phyloP scores from a whole-genome alignment of 2,113 vertebrate species.

The Meleagris gallopavo region DNA sequence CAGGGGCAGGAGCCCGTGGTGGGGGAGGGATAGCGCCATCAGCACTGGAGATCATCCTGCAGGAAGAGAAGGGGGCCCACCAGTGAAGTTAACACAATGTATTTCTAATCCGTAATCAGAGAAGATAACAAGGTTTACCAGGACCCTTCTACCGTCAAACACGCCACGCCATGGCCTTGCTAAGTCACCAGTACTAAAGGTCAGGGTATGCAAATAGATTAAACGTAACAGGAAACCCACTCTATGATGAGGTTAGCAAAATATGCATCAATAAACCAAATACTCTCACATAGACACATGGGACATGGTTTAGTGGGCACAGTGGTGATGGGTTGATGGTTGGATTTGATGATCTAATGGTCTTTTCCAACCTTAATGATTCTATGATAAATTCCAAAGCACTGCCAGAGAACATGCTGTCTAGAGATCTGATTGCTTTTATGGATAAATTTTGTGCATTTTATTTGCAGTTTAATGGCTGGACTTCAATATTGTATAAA shows the following conservation, averaged over 20 bases:
- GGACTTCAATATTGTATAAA: not conserved
- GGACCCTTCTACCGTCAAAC: not conserved
- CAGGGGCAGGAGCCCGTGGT: conserved; percentile 86
- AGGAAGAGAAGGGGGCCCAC: not conserved
- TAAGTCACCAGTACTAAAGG: not conserved
- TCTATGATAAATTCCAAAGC: not conserved
- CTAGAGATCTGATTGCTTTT: not conserved
- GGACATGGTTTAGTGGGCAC: too few relatives aligned
- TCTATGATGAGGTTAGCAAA: not conserved
- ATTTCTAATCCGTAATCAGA: not conserved
- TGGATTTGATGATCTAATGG: too few relatives aligned
- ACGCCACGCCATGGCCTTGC: accelerated
- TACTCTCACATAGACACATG: not conserved
- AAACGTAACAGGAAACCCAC: not conserved
- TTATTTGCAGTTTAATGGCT: not conserved
- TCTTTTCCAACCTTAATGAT: too few relatives aligned
- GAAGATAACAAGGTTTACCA: not conserved
- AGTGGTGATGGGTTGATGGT: too few relatives aligned
- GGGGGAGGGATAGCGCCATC: conserved; percentile 90
- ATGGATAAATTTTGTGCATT: not conserved
- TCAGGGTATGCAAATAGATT: not conserved
- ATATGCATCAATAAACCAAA: not conserved
- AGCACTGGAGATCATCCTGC: conserved; percentile 90
- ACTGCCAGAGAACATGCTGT: not conserved
- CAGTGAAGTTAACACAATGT: not conserved